Evolutionary conservation across 2,888 invertebrate genomes (phyloP).

Genomic region (Agrochola litura): DNA sequence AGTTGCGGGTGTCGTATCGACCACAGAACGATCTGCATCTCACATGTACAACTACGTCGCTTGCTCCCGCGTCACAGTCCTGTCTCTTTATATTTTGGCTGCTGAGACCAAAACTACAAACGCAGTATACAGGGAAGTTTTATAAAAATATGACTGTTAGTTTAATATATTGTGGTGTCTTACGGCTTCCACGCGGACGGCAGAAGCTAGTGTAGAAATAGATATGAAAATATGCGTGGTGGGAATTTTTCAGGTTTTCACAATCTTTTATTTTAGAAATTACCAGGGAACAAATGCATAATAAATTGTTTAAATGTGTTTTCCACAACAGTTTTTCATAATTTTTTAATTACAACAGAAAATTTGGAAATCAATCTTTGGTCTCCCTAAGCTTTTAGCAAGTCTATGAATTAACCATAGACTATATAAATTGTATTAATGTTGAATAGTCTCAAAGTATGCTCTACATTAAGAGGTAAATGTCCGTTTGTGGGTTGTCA

Average conservation of each 20-base stretch:
- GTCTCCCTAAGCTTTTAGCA: constrained; percentile 27
- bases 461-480: constrained; percentile 67
- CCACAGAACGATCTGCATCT: too few species aligned
- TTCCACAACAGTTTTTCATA: constrained; percentile 12
- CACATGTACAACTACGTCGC: too few species aligned
- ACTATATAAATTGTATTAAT: constrained; percentile 56
- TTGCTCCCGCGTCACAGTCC: too few species aligned
- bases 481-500: constrained; percentile 66
- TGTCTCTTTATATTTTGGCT: too few species aligned
- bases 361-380: constrained; percentile 19
- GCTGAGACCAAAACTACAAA: too few species aligned
- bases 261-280: constrained; percentile 4
- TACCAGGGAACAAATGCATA: constrained; percentile 8
- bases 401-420: constrained; percentile 59
- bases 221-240: background rate
- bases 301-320: constrained; percentile 18
- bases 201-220: background rate
- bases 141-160: too few species aligned
- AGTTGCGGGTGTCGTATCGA: too few species aligned
- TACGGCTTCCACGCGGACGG: too few species aligned
- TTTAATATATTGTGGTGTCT: too few species aligned
- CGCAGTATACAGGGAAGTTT: too few species aligned
- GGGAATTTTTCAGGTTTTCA: background rate
- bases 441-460: constrained; percentile 57
- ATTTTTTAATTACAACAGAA: constrained; percentile 25